Base-by-base conservation (phyloP, 2,113 vertebrate genomes). In the Actinemys pallida region DNA sequence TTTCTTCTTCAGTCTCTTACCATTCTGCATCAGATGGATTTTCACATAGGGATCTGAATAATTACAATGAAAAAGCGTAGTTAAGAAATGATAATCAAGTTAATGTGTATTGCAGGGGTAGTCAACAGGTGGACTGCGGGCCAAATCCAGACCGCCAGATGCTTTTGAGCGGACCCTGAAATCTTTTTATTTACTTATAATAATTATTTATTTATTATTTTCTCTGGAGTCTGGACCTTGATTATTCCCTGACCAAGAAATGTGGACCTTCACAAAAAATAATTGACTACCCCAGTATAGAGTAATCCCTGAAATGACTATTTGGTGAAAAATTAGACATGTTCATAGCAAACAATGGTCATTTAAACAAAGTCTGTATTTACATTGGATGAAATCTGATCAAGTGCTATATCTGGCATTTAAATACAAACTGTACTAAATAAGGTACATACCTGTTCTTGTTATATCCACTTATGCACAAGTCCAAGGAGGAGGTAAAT, bases 1-100 rank as follows among this genome's bases (percentile, higher is more conserved):
- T 98, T 99, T 99, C 98, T 99, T 99, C 98, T 99, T 99, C 99
- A 99, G 99, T 93, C 99, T 98, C 98, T 99, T 99, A 86, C 99
- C 99, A 4, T 99, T 99, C 97, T 99, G 99, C 99, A 99, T 99
- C 98, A 99, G 99, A 97, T 99, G 99, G 97, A 99, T 99, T 98
- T 99, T 99, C 97, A 99, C 99, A 76, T 99, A 99, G 53, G 99
- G 99, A 98, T 99, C 99, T 99, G 98, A 96, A 97, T 94, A 96
- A 90, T 69, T 69, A 97, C 52, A 95, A 90, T 92, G 29, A 88
- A 93, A 84, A 96, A 42, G 10, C 0, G 83, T 62, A 91, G 82
- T 75, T 91, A 95, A 95, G 91, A 92, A 95, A 45, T 69, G 53
- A 17, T 27, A 17, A 20, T 5, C 29, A 42, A 13, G 47, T 31